These are phyloP conservation scores for Poeciliopsis turrubarensis DNA, from an alignment of 2,113 vertebrate genomes.

Conservation along the genomic window DNA sequence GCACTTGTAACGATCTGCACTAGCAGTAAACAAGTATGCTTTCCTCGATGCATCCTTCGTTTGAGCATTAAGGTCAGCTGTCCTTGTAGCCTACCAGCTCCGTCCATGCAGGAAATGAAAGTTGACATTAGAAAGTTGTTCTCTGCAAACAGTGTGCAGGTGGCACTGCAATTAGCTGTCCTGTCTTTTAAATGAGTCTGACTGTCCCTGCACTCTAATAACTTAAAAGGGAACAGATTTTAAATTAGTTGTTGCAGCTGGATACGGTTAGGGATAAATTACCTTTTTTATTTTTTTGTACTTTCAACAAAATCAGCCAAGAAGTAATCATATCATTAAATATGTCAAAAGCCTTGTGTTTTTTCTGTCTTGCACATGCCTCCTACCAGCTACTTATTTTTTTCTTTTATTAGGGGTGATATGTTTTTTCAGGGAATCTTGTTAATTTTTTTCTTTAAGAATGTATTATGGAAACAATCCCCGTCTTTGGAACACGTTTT, in stretches of 20 bases:
- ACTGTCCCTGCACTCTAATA: slow-evolving; percentile 46
- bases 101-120: slow-evolving; percentile 57
- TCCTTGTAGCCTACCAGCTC: slow-evolving; percentile 31
- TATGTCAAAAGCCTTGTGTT: not conserved
- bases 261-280: slow-evolving; percentile 13
- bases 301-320: slow-evolving; percentile 1
- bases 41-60: slow-evolving; percentile 33
- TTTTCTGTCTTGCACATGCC: not conserved
- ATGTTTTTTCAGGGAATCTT: not conserved
- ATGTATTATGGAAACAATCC: not conserved
- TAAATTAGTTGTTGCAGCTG: slow-evolving; percentile 48
- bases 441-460: not conserved
- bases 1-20: slow-evolving; percentile 50
- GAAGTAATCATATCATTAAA: not conserved
- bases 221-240: slow-evolving; percentile 48
- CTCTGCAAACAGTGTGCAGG: slow-evolving; percentile 43
- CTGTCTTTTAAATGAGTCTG: slow-evolving; percentile 45
- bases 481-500: not conserved
- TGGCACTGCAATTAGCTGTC: slow-evolving; percentile 57
- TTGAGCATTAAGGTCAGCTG: slow-evolving; percentile 58
- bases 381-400: not conserved
- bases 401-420: not conserved
- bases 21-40: slow-evolving; percentile 46
- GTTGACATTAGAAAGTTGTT: slow-evolving; percentile 59
- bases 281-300: slow-evolving; percentile 19